Evolutionary conservation across 1,140 invertebrate species (phyloP).

Genomic region (Lordiphosa mommai): DNA sequence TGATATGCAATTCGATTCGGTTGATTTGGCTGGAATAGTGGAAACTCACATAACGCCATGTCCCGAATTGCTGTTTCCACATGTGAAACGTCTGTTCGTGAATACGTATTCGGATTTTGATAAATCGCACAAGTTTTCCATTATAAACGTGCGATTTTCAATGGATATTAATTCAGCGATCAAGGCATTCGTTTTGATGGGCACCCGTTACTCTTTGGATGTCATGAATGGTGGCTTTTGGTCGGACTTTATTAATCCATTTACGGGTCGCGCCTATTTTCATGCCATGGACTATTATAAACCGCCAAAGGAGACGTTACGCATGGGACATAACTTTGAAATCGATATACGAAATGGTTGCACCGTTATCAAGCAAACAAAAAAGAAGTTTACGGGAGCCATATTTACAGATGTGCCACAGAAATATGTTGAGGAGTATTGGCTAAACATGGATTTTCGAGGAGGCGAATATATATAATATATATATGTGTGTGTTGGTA

Average conservation of each 20-base stretch:
- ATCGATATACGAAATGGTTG: too few species aligned
- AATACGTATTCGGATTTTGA: slow-evolving; percentile 3
- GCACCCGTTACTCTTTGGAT: slow-evolving; percentile 15
- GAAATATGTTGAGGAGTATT: background rate
- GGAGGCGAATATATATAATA: background rate
- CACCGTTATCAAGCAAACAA: slow-evolving; percentile 31
- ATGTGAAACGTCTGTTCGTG: slow-evolving; percentile 16
- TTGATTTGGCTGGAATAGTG: background rate
- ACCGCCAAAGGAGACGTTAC: too few species aligned
- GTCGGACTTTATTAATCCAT: slow-evolving; percentile 59
- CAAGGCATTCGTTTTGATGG: slow-evolving; percentile 37
- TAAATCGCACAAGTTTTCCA: slow-evolving; percentile 25
- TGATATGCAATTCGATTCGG: slow-evolving; percentile 13
- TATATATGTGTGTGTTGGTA: too few species aligned
- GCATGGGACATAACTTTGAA: too few species aligned
- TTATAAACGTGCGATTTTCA: slow-evolving; percentile 36
- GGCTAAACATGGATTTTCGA: background rate
- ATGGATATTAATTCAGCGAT: slow-evolving; percentile 33
- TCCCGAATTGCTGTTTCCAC: slow-evolving; percentile 28
- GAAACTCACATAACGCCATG: slow-evolving; percentile 8
- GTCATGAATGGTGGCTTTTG: slow-evolving; percentile 43
- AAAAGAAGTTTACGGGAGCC: slow-evolving; percentile 30
- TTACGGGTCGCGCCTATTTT: slow-evolving; percentile 51
- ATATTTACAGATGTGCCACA: slow-evolving; percentile 50
- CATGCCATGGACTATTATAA: too few species aligned